Evolutionary conservation across 2,797 vertebrate genomes (phyloP).

Genomic region (Myripristis murdjan): DNA sequence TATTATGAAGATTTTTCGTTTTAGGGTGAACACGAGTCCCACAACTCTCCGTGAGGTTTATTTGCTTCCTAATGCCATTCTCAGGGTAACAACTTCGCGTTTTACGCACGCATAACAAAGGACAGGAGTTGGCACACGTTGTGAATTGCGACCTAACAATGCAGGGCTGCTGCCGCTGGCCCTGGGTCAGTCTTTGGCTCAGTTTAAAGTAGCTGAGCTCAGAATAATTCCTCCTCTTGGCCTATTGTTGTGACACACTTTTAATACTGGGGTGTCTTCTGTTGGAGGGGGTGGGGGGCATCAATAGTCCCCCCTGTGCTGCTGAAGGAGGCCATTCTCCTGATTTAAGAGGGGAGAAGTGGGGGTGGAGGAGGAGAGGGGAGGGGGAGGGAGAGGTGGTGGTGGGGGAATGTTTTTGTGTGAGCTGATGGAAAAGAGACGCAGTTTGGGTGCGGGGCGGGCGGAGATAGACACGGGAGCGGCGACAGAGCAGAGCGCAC

Average conservation of each 20-base stretch:
- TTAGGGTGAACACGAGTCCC: not conserved
- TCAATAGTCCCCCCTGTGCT: slow-evolving; percentile 81
- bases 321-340: slow-evolving; percentile 83
- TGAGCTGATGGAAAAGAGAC: slow-evolving; percentile 46
- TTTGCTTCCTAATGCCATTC: slow-evolving; percentile 4
- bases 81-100: slow-evolving; percentile 5
- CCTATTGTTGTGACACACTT: slow-evolving; percentile 87
- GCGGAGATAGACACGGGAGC: slow-evolving; percentile 70
- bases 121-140: slow-evolving; percentile 67
- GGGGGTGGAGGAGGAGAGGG: slow-evolving; percentile 13
- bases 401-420: slow-evolving; percentile 40
- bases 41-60: not conserved
- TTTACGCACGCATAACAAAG: slow-evolving; percentile 46
- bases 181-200: slow-evolving; percentile 57
- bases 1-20: not conserved
- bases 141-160: slow-evolving; percentile 61
- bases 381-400: slow-evolving; percentile 19
- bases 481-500: slow-evolving; percentile 50
- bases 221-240: slow-evolving; percentile 77
- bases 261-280: slow-evolving; percentile 65
- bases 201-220: slow-evolving; percentile 62
- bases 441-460: slow-evolving; percentile 83
- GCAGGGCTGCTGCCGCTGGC: slow-evolving; percentile 55
- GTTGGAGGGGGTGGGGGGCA: slow-evolving; percentile 38
- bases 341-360: slow-evolving; percentile 79